Evolutionary conservation across 2,888 invertebrate genomes (phyloP).

Genomic region (Hirudinaria manillensis): DNA sequence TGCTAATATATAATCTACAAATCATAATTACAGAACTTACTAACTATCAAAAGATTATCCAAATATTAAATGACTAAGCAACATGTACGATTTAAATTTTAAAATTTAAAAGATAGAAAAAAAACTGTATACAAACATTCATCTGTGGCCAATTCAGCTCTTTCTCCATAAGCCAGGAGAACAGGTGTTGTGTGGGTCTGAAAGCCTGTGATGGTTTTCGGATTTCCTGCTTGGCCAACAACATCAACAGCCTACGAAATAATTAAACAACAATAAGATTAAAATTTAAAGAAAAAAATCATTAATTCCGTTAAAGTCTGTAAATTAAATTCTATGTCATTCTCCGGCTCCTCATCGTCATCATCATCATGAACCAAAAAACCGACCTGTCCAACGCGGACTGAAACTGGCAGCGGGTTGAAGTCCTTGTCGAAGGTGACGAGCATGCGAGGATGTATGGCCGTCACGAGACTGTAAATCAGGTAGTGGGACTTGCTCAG

Average conservation of each 20-base stretch:
- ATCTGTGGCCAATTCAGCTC: constrained; percentile 95
- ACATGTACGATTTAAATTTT: background rate
- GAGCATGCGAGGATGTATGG: constrained; percentile 97
- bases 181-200: constrained; percentile 99
- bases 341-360: no score
- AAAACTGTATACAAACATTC: constrained; percentile 63
- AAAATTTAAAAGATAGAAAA: background rate
- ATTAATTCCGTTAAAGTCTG: background rate
- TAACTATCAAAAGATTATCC: background rate
- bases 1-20: background rate
- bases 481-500: constrained; percentile 92
- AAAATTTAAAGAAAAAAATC: background rate
- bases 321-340: background rate
- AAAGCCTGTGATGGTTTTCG: constrained; percentile 98
- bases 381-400: constrained; percentile 61
- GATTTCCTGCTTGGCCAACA: constrained; percentile 97
- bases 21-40: background rate
- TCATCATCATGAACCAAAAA: background rate
- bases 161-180: constrained; percentile 86
- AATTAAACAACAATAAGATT: no score
- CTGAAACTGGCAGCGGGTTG: constrained; percentile 84
- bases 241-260: constrained; percentile 82
- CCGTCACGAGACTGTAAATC: constrained; percentile 85
- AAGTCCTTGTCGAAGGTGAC: constrained; percentile 94
- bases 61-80: background rate